Evolutionary conservation across 92 coral and sea anemone species (phyloP), one percentile per base, ranked within the genome.

Genomic region (Parazoanthus atlanticus): DNA sequence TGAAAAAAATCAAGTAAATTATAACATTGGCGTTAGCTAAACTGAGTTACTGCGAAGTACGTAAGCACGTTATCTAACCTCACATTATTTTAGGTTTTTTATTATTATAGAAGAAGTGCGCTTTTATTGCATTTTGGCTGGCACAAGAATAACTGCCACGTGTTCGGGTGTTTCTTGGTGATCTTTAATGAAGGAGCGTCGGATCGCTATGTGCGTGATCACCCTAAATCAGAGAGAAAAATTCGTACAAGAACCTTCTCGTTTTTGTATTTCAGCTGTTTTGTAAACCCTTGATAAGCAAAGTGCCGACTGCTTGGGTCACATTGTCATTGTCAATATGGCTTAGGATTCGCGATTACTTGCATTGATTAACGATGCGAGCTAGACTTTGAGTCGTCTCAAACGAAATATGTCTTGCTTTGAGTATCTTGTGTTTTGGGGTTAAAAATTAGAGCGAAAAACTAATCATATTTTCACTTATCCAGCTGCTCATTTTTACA

Each of bases 401-500:
- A 61, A 61, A 23, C 2, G 69, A 21, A 61, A 4, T 61, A 11
- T 29, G 25, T 72, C 76, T 70, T 30, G 76, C 76, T 72, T 29
- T 29, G 76, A 9, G 38, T 11, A 32, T 8, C 40, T 30, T 72
- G 34, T 72, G 38, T 31, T 72, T 29, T 11, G 23, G 23, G 38
- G 38, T 16, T 29, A 72, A 16, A 32, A 72, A 10, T 12, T 13
- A 16, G 8, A 32, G 76, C 23, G 7, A 30, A 72, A 70, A 72
- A 29, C 67, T 43, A 41, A 29, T 78, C 65, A 15, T 29, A 78
- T 78, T 23, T 28, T 32, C n/a, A 41, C 79, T 36, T 26, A 49
- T 78, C 40, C 65, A 78, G 82, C 82, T 78, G 61, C 82, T 78
- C 82, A 43, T 78, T 78, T 78, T 30, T 12, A 78, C 82, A 30